These are phyloP conservation scores for Hapalemur alaotrensis DNA, from an alignment of 2,797 vertebrate species.

Conservation along the genomic window DNA sequence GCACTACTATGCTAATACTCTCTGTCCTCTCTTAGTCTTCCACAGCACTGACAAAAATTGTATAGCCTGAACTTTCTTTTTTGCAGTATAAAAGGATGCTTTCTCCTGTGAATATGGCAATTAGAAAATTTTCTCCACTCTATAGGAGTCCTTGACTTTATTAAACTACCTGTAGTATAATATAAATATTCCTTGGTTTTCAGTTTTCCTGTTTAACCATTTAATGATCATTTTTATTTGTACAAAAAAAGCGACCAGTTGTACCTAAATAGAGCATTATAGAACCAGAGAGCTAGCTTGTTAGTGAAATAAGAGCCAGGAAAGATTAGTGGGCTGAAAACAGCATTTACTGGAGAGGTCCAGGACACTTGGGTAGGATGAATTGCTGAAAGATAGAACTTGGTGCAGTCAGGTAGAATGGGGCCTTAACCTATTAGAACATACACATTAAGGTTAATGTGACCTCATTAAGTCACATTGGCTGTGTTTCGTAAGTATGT, in stretches of 20 bases:
- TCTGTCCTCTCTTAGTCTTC: neutral
- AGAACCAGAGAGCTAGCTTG: neutral
- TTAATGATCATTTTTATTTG: neutral
- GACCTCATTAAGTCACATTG: slow-evolving; percentile 51
- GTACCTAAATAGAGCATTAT: neutral
- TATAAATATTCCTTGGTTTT: neutral
- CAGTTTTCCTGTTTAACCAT: neutral
- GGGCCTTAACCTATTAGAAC: slow-evolving; percentile 10
- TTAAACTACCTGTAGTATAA: neutral
- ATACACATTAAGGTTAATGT: slow-evolving; percentile 42
- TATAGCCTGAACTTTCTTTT: neutral
- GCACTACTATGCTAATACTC: neutral
- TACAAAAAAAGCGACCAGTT: neutral
- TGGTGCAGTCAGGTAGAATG: neutral
- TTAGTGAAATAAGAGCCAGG: neutral
- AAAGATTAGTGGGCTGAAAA: neutral
- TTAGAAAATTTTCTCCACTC: neutral
- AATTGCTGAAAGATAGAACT: slow-evolving; percentile 37
- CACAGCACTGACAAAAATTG: neutral
- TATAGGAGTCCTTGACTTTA: neutral
- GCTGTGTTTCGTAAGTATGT: neutral
- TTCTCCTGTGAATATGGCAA: neutral
- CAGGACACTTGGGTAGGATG: neutral
- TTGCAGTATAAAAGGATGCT: neutral
- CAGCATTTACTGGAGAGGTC: neutral